Conservation (phyloP, 2,113 vertebrate genomes). For the Genyomyrus donnyi region DNA sequence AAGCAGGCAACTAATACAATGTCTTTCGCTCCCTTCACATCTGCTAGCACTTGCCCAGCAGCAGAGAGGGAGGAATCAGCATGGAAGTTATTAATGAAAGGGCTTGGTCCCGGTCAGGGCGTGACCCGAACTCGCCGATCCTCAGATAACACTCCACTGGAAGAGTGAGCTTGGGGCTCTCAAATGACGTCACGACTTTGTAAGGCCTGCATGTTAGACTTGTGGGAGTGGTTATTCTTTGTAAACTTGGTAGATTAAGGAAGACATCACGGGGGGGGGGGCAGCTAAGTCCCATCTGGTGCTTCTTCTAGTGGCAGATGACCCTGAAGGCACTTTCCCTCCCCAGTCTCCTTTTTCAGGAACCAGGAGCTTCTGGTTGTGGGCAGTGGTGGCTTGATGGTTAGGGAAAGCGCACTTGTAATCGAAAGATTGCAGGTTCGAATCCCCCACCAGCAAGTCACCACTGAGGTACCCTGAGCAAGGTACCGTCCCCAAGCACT, state of each 20-base stretch:
- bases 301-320: background rate
- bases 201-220: background rate
- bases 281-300: background rate
- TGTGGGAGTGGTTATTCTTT: background rate
- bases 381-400: no score
- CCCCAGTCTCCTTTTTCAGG: background rate
- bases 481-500: no score
- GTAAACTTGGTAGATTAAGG: background rate
- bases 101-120: conserved; percentile 68
- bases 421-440: no score
- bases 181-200: background rate
- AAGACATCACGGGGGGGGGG: background rate
- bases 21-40: conserved; percentile 62
- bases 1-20: conserved; percentile 60
- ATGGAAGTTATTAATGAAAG: conserved; percentile 74
- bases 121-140: conserved; percentile 13
- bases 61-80: conserved; percentile 54
- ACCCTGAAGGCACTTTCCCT: background rate
- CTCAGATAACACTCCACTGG: background rate
- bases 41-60: conserved; percentile 74
- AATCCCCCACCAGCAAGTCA: no score
- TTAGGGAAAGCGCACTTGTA: no score
- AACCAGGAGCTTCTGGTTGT: background rate
- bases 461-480: no score
- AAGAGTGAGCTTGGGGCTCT: background rate